Percentiles rank a stretch among this genome's conserved stretches.
Conservation (phyloP, 2,113 vertebrate genomes). For the Tychaedon coryphoeus region DNA sequence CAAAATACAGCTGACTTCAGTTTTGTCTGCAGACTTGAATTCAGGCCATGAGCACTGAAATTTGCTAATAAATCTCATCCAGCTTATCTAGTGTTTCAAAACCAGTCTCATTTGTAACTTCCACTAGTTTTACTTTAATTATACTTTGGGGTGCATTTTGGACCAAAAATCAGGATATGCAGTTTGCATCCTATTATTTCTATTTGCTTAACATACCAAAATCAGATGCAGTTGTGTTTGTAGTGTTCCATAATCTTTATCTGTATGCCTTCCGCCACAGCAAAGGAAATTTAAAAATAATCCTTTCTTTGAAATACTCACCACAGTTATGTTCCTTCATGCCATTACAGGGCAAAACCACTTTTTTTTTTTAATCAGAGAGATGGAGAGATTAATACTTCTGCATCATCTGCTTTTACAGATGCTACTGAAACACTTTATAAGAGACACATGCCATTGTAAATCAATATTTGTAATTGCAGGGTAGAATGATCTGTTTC, state of each 20-base stretch:
- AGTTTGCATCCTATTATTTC: neutral
- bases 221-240: neutral
- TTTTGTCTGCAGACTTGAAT: neutral
- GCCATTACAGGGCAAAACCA: neutral
- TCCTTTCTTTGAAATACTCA: neutral
- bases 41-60: neutral
- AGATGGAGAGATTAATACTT: slow-evolving; percentile 25
- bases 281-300: neutral
- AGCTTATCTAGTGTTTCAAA: neutral
- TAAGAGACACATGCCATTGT: slow-evolving; percentile 1
- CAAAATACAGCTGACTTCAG: neutral
- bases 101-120: neutral
- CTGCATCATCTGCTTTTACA: slow-evolving; percentile 32
- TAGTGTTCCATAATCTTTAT: neutral
- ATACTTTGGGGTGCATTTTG: neutral
- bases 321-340: neutral
- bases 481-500: slow-evolving; percentile 9
- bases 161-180: neutral
- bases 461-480: slow-evolving; percentile 55
- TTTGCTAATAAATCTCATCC: neutral
- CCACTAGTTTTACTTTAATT: neutral
- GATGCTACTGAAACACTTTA: slow-evolving; percentile 6
- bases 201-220: neutral
- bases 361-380: neutral
- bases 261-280: neutral